Conservation (phyloP, 2,113 vertebrate species). For the Uropsilus gracilis region DNA sequence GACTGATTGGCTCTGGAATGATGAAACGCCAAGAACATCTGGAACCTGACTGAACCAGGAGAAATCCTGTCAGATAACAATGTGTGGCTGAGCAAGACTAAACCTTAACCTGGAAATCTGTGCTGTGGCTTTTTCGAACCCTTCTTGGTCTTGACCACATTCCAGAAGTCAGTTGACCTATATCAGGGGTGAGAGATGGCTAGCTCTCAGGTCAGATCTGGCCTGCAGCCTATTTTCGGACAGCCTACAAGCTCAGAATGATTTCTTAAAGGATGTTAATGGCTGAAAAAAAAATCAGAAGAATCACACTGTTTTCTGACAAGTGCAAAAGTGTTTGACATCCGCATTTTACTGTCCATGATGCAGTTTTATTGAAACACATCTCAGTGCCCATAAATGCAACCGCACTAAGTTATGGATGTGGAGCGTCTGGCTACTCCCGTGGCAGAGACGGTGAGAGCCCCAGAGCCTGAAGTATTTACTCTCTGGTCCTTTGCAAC, state of each 20-base stretch:
- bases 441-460: background rate
- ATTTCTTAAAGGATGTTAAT: background rate
- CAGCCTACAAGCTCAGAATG: background rate
- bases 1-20: background rate
- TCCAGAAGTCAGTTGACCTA: background rate
- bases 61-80: background rate
- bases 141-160: background rate
- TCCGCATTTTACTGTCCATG: background rate
- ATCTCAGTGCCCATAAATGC: background rate
- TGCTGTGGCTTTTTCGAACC: background rate
- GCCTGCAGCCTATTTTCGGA: background rate
- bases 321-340: slow-evolving; percentile 27
- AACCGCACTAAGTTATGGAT: background rate
- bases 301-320: background rate
- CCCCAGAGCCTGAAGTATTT: background rate
- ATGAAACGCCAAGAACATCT: background rate
- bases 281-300: background rate
- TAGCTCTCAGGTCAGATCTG: background rate
- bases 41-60: background rate
- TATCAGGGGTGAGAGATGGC: background rate
- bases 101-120: background rate
- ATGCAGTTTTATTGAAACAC: background rate
- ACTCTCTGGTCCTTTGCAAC: background rate
- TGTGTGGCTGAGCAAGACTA: background rate
- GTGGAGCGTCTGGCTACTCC: background rate